These are phyloP conservation scores for Hylaeus anthracinus DNA, from an alignment of 1,140 invertebrate genomes.

Conservation along the genomic window DNA sequence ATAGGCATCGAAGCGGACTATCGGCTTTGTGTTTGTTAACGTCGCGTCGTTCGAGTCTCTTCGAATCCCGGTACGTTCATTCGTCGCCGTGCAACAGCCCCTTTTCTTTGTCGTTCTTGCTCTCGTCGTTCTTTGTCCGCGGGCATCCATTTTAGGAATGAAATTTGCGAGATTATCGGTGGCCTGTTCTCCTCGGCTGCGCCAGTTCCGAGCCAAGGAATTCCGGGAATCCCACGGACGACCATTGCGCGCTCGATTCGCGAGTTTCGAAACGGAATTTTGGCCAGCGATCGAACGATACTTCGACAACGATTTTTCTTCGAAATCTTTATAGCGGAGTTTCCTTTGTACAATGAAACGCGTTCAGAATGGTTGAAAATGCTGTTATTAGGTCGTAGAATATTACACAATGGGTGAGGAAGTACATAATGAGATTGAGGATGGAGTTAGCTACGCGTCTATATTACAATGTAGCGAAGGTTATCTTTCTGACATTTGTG, in stretches of 20 bases:
- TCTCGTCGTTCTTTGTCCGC: conserved; percentile 9
- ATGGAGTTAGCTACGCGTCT: too few relatives aligned
- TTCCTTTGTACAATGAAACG: too few relatives aligned
- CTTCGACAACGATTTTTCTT: neutral
- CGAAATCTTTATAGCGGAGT: too few relatives aligned
- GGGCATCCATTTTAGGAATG: conserved; percentile 66
- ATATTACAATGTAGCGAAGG: too few relatives aligned
- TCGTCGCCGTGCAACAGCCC: conserved; percentile 13
- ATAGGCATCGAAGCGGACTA: too few relatives aligned
- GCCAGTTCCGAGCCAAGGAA: conserved; percentile 36
- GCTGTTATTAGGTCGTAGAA: too few relatives aligned
- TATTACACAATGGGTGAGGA: too few relatives aligned
- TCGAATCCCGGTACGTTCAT: conserved; percentile 46
- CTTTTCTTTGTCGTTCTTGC: conserved; percentile 5
- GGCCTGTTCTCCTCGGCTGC: conserved; percentile 29
- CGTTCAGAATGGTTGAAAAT: too few relatives aligned
- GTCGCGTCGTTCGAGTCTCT: neutral
- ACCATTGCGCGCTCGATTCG: neutral
- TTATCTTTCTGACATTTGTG: too few relatives aligned
- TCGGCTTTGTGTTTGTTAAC: conserved; percentile 7
- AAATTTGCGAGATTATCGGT: conserved; percentile 64
- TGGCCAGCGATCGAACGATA: neutral
- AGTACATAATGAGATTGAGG: too few relatives aligned
- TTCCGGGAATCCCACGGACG: conserved; percentile 51
- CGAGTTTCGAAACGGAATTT: conserved; percentile 38